These are phyloP conservation scores for Eupleurogrammus muticus DNA, from an alignment of 2,797 vertebrate species.

Conservation along the genomic window DNA sequence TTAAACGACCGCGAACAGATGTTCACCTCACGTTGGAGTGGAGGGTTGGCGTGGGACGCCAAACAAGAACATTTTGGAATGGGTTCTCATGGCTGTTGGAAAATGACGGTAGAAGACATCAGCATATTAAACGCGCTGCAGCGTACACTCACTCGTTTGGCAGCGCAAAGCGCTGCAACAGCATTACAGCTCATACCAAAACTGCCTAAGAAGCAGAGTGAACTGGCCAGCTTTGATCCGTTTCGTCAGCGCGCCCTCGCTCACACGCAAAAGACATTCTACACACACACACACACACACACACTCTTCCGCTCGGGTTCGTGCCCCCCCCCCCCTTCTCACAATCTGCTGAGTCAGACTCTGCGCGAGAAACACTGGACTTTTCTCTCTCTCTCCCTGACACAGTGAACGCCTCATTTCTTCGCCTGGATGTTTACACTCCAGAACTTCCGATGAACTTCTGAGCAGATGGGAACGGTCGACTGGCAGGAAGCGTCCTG, in stretches of 20 bases:
- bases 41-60: conserved; percentile 6
- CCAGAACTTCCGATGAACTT: conserved; percentile 31
- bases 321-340: conserved; percentile 17
- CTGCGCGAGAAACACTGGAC: conserved; percentile 36
- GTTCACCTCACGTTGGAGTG: conserved; percentile 3
- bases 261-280: conserved; percentile 19
- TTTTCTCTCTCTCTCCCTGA: conserved; percentile 47
- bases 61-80: conserved; percentile 24
- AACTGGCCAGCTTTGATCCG: conserved; percentile 41
- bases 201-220: conserved; percentile 53
- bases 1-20: conserved; percentile 26
- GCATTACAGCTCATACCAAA: conserved; percentile 50
- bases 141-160: conserved; percentile 61
- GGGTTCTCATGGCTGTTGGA: conserved; percentile 28
- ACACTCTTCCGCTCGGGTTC: conserved; percentile 48
- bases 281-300: conserved; percentile 13
- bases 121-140: conserved; percentile 38
- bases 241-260: conserved; percentile 37
- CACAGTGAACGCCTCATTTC: conserved; percentile 16
- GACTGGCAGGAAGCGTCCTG: conserved; percentile 11
- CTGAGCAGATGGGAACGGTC: conserved; percentile 5
- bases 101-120: conserved; percentile 48
- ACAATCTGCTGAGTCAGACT: conserved; percentile 42
- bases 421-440: background rate
- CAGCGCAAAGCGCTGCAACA: conserved; percentile 58